Evolutionary conservation across 2,888 invertebrate genomes (phyloP).

Genomic region (Pachycephus smyrnensis): DNA sequence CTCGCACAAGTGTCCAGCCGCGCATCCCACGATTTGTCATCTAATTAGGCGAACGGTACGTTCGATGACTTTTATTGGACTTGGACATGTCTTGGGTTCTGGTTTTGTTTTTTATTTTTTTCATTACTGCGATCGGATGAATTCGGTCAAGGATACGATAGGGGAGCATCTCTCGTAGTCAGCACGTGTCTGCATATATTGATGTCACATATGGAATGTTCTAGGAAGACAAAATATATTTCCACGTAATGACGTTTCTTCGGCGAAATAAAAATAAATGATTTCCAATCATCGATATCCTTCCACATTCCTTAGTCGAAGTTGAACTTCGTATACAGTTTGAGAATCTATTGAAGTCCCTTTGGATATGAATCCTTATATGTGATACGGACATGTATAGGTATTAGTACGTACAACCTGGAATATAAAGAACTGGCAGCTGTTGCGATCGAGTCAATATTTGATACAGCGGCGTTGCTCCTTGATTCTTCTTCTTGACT

Average conservation of each 20-base stretch:
- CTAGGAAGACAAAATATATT: too few species aligned
- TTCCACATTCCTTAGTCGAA: not conserved
- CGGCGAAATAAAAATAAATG: not conserved
- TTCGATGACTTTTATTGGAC: not conserved
- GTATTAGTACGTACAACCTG: conserved; percentile 17
- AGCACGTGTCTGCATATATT: too few species aligned
- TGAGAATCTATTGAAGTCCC: not conserved
- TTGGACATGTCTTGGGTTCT: not conserved
- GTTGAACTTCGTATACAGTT: not conserved
- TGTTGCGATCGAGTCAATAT: conserved; percentile 54
- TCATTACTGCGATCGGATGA: not conserved
- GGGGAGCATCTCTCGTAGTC: too few species aligned
- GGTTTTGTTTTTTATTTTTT: not conserved
- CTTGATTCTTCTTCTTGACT: conserved; percentile 20
- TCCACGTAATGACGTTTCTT: not conserved
- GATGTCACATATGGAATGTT: too few species aligned
- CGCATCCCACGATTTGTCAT: conserved; percentile 35
- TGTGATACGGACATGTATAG: conserved; percentile 11
- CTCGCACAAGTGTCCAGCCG: not conserved
- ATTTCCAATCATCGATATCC: too few species aligned
- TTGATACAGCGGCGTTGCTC: conserved; percentile 49
- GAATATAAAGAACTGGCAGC: conserved; percentile 54
- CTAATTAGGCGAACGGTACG: conserved; percentile 37
- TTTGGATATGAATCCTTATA: conserved; percentile 38
- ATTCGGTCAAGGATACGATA: conserved; percentile 13